Evolutionary conservation across 2,888 invertebrate genomes (phyloP), one percentile per base, ranked within the genome.

Genomic region (Acronicta alni): DNA sequence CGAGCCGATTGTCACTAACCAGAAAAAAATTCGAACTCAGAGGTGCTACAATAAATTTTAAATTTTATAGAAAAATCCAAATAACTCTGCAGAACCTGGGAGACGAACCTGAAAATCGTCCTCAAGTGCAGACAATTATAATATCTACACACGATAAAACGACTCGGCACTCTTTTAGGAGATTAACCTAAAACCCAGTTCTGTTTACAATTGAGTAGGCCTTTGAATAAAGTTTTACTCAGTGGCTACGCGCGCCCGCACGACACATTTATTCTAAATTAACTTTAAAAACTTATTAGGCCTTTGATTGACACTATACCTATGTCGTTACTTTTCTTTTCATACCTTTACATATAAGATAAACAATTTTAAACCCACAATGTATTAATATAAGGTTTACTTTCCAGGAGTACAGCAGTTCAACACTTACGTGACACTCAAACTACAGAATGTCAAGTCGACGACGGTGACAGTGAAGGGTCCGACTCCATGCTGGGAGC

Each of bases 391-490:
- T 70, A 81, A 57, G 62, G 73, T 71, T 67, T 47, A 10, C 47
- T 58, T 72, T 78, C 84, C 95, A 94, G 79, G 96, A 97, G 96
- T 97, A 95, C 96, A 97, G 90, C 98, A 98, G 94, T 98, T 97
- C 95, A 98, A 98, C 95, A 97, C 98, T 78, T 99, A 99, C 95
- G 98, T 98, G 90, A 98, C 98, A 78, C 96, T 99, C 85, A 99
- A 99, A 93, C 96, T 99, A 79, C 99, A 99, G 95, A 99, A 98
- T 96, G 99, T 99, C 88, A 99, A 99, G 95, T 98, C 99, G 71
- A 99, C 99, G 77, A 99, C 99, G 85, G 98, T 98, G 86, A 98
- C 98, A 85, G 99, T 99, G 80, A 98, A 98, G 95, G 99, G 99
- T 88, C 96, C 97, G 89, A 97, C 97, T 94, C 99, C 99, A 89